Base-by-base conservation (phyloP, 2,113 vertebrate species). In the Dinomys branickii region DNA sequence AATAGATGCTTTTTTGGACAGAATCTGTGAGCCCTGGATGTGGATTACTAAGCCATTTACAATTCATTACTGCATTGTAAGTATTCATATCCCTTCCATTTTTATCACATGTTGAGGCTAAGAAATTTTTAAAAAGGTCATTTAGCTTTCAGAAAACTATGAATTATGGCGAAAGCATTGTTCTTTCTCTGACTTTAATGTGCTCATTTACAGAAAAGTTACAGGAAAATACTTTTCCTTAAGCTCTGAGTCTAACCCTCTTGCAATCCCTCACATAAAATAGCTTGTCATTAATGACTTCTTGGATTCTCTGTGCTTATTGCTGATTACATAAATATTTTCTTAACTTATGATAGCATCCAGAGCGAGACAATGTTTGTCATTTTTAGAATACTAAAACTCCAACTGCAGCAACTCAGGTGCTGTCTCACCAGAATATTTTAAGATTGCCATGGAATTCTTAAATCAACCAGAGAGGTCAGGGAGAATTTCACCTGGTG, bases 151-250 rank as follows among this genome's bases (percentile, higher is more conserved):
- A 97, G 91, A 97, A 97, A 98, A 94, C 82, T 85, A 97, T 98
- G 95, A 98, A 95, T 97, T 97, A 97, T 96, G 88, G 95, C 69
- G 26, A 93, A 95, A 96, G 92, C 94, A 96, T 97, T 98, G 94
- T 95, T 96, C 94, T 95, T 95, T 96, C 95, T 95, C 73, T 97
- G 95, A 97, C 82, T 97, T 98, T 97, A 98, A 97, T 98, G 94
- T 97, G 92, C 95, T 97, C 97, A 98, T 98, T 98, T 97, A 94
- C 83, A 96, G 96, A 97, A 96, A 98, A 96, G 73, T 97, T 97
- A 93, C 59, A 97, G 91, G 85, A 92, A 94, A 96, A 95, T 91
- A 89, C 95, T 97, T 94, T 94, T 94, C 86, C 87, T 78, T 94
- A 97, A 97, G 85, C 93, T 97, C 63, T 58, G 17, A 41, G 61